Conservation (phyloP, 1,140 invertebrate species). For the Galleria mellonella region DNA sequence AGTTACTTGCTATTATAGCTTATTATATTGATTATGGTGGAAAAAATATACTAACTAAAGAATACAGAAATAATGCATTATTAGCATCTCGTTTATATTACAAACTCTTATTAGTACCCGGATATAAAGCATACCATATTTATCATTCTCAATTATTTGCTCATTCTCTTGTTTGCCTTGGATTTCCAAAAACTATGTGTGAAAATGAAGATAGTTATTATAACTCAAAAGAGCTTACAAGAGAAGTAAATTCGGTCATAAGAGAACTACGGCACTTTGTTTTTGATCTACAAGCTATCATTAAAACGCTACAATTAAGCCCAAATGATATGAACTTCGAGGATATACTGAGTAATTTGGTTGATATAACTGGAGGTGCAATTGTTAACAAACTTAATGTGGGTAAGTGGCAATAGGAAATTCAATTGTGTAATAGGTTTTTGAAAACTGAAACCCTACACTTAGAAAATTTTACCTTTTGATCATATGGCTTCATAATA, state of each 20-base stretch:
- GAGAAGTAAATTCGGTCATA: constrained; percentile 48
- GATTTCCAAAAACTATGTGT: constrained; percentile 48
- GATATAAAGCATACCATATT: constrained; percentile 56
- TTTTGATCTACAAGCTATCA: constrained; percentile 31
- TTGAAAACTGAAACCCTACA: too few species aligned
- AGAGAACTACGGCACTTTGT: constrained; percentile 40
- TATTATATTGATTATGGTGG: constrained; percentile 51
- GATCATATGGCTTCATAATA: too few species aligned
- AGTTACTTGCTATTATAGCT: constrained; percentile 42
- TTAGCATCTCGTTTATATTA: constrained; percentile 53
- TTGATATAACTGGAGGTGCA: constrained; percentile 49
- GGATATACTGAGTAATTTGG: constrained; percentile 52
- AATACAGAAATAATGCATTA: constrained; percentile 45
- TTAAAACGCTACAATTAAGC: constrained; percentile 36
- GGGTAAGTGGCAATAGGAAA: too few species aligned
- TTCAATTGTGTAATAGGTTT: too few species aligned
- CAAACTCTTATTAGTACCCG: constrained; percentile 50
- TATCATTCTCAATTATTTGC: constrained; percentile 68
- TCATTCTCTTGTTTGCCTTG: constrained; percentile 44
- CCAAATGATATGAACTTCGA: constrained; percentile 62
- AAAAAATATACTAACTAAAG: constrained; percentile 43
- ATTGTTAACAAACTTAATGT: constrained; percentile 52
- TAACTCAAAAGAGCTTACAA: constrained; percentile 33
- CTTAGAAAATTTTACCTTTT: too few species aligned
- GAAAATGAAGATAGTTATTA: constrained; percentile 48